Evolutionary conservation across 2,113 vertebrate species (phyloP), one percentile per base, ranked within the genome.

Genomic region (Aphyosemion australe): DNA sequence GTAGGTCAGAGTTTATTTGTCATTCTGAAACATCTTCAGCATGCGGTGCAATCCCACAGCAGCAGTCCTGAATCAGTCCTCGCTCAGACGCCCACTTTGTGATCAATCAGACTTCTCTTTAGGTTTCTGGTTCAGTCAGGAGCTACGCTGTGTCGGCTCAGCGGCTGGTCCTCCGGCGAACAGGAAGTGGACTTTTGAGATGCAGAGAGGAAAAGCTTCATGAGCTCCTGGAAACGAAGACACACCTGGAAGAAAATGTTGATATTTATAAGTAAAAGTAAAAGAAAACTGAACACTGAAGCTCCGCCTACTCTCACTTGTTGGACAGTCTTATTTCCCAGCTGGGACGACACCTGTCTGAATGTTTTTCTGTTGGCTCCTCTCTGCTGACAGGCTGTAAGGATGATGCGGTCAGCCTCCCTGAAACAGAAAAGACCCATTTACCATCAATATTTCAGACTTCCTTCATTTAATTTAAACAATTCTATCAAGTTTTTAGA

Each of bases 281-380:
- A 48, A 18, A 15, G 8, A 18, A 20, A 20, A 20, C 12, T 42
- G 26, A 2, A 61, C 15, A 1, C 39, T 26, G 37, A 76, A 6
- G 43, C 61, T 2, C 57, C 4, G 1, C 63, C 57, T 47, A 3
- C 51, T 45, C 58, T 89, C 63, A 95, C 96, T 94, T 99, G 94
- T 0, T 83, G 78, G 0, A 95, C 80, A 0, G 94, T 96, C 81
- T 96, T 97, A 82, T 96, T 95, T 51, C 92, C 92, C 49, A 99
- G 87, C 34, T 93, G 93, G 62, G 88, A 72, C 0, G 97, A 96
- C 72, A 99, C 91, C 39, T 86, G 72, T 0, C 81, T 82, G 75
- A 99, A 99, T 0, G 96, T 97, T n/a, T 89, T 93, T 1, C 84
- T 78, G 2, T 89, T 94, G 20, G 96, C 95, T 70, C 96, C 96